phyloP scores from a whole-genome alignment of 2,888 invertebrate genomes.

The Drosophila mimica region DNA sequence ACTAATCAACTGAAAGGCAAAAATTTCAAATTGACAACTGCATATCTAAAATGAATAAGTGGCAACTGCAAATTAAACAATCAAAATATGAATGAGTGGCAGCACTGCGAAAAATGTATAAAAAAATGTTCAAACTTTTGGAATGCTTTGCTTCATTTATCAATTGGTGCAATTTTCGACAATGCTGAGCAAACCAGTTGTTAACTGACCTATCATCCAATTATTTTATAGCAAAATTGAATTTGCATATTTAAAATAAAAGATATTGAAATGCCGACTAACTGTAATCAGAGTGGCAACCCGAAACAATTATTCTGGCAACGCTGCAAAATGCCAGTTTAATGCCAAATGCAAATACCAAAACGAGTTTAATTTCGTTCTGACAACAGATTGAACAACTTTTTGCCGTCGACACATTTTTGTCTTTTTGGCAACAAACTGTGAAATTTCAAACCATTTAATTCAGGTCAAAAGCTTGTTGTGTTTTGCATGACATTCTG shows the following conservation, averaged over 20 bases:
- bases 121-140: neutral
- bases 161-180: constrained; percentile 21
- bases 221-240: constrained; percentile 8
- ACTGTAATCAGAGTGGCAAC: constrained; percentile 15
- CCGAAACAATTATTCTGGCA: constrained; percentile 31
- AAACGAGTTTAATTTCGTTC: constrained; percentile 36
- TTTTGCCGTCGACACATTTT: constrained; percentile 23
- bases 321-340: constrained; percentile 14
- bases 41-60: constrained; percentile 1
- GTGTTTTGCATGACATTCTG: constrained; percentile 15
- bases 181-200: neutral
- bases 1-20: neutral
- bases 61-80: neutral
- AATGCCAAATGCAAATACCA: constrained; percentile 26
- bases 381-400: constrained; percentile 50
- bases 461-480: constrained; percentile 58
- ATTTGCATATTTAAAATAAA: constrained; percentile 7
- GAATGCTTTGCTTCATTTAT: constrained; percentile 1
- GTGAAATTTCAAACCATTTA: constrained; percentile 55
- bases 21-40: neutral
- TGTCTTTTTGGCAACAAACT: constrained; percentile 28
- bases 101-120: neutral
- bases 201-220: constrained; percentile 2
- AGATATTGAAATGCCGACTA: neutral
- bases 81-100: neutral